A percentile compares a stretch with the other conserved stretches of the same genome.
phyloP scores from a whole-genome alignment of 2,888 invertebrate genomes.

The Plagodis pulveraria region DNA sequence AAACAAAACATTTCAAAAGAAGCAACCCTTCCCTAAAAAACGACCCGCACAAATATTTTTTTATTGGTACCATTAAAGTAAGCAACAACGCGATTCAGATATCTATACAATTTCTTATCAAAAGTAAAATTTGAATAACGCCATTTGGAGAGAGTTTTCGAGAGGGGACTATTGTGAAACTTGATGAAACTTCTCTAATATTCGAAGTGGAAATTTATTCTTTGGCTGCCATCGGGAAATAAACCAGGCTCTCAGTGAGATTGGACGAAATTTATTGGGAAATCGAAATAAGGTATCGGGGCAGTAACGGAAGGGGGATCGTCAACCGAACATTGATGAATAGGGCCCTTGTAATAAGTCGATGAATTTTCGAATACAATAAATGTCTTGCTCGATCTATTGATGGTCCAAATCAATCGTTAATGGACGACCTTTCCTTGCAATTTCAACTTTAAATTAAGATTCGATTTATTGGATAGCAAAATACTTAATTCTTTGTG shows the following conservation, averaged over 20 bases:
- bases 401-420: conserved; percentile 29
- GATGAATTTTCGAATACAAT: conserved; percentile 38
- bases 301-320: conserved; percentile 46
- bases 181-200: conserved; percentile 74
- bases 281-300: conserved; percentile 58
- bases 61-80: conserved; percentile 59
- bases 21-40: conserved; percentile 25
- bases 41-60: conserved; percentile 44
- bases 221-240: conserved; percentile 67
- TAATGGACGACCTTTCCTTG: conserved; percentile 27
- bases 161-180: conserved; percentile 73
- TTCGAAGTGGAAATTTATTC: conserved; percentile 75
- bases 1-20: conserved; percentile 16
- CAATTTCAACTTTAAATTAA: conserved; percentile 23
- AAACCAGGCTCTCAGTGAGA: conserved; percentile 64
- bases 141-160: conserved; percentile 67
- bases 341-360: conserved; percentile 47
- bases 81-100: conserved; percentile 64
- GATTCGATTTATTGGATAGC: conserved; percentile 7
- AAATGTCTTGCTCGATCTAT: conserved; percentile 30
- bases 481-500: no score
- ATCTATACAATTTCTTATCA: conserved; percentile 76
- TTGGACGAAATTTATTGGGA: conserved; percentile 68
- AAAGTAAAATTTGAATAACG: conserved; percentile 76
- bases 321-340: conserved; percentile 58